Conservation (phyloP, 2,113 vertebrate species). For the Onychorhynchus coronatus region DNA sequence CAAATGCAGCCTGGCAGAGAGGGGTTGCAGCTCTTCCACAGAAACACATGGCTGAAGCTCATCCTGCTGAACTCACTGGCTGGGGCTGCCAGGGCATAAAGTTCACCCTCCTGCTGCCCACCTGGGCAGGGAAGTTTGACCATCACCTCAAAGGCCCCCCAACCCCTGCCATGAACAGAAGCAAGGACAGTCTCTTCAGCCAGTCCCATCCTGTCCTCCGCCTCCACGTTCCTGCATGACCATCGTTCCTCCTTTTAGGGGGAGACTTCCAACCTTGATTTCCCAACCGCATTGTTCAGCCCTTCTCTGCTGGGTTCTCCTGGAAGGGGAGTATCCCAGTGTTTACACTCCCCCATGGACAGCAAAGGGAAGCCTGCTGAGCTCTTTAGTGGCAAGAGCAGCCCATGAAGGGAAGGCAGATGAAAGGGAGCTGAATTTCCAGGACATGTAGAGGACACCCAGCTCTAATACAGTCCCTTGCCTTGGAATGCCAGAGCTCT, state of each 20-base stretch:
- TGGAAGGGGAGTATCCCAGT: background rate
- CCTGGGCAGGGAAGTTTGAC: background rate
- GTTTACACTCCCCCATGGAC: background rate
- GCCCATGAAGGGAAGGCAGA: background rate
- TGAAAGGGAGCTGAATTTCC: background rate
- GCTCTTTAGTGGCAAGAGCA: background rate
- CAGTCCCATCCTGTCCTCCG: background rate
- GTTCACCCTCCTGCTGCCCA: background rate
- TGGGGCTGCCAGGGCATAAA: background rate
- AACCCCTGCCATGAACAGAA: background rate
- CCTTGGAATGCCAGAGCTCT: background rate
- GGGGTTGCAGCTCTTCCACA: background rate
- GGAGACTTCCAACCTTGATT: background rate
- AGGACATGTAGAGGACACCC: background rate
- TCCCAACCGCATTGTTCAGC: background rate
- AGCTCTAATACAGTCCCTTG: background rate
- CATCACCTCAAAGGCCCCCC: background rate
- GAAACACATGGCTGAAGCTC: rapidly evolving
- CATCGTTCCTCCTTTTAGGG: background rate
- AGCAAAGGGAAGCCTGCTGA: background rate
- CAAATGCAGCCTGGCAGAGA: background rate
- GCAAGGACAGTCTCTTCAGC: background rate
- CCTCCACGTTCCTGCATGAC: background rate
- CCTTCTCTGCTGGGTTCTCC: background rate
- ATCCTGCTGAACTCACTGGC: background rate